Conservation (phyloP, 2,113 vertebrate genomes). For the Zingel zingel region DNA sequence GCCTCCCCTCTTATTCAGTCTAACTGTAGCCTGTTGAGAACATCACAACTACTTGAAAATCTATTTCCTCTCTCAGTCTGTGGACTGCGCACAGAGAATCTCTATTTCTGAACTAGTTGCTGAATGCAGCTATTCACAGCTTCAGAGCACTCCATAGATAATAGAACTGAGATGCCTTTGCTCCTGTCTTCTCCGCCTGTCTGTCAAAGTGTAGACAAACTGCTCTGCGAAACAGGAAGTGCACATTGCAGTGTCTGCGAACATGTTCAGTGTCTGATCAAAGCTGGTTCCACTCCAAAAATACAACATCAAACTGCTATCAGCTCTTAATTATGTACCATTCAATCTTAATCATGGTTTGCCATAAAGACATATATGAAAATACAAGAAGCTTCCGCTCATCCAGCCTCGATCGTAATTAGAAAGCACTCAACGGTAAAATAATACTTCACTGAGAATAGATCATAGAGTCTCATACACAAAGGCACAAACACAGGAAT, state of each 20-base stretch:
- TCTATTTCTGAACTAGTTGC: slow-evolving; percentile 60
- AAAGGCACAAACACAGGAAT: slow-evolving; percentile 35
- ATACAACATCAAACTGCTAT: slow-evolving; percentile 12
- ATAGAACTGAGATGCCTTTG: slow-evolving; percentile 48
- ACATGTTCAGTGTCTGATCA: slow-evolving; percentile 1
- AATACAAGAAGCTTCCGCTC: slow-evolving; percentile 14
- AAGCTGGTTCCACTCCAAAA: background rate
- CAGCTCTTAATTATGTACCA: slow-evolving; percentile 30
- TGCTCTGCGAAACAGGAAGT: slow-evolving; percentile 24
- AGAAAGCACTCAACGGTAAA: slow-evolving; percentile 55
- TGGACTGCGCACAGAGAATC: slow-evolving; percentile 44
- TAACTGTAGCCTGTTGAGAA: slow-evolving; percentile 18
- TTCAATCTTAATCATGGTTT: slow-evolving; percentile 40
- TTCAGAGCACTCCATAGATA: slow-evolving; percentile 57
- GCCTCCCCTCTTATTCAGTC: slow-evolving; percentile 23
- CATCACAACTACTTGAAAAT: slow-evolving; percentile 48
- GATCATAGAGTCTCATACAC: slow-evolving; percentile 32
- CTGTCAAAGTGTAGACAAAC: slow-evolving; percentile 41
- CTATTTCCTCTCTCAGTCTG: slow-evolving; percentile 24
- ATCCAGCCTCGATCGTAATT: slow-evolving; percentile 48
- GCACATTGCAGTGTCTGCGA: background rate
- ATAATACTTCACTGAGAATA: slow-evolving; percentile 36
- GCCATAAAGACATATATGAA: slow-evolving; percentile 27
- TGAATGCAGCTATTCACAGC: slow-evolving; percentile 61
- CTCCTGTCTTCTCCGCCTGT: slow-evolving; percentile 22